Evolutionary conservation across 1,140 invertebrate species (phyloP).

Genomic region (Aphaenogaster rudis): DNA sequence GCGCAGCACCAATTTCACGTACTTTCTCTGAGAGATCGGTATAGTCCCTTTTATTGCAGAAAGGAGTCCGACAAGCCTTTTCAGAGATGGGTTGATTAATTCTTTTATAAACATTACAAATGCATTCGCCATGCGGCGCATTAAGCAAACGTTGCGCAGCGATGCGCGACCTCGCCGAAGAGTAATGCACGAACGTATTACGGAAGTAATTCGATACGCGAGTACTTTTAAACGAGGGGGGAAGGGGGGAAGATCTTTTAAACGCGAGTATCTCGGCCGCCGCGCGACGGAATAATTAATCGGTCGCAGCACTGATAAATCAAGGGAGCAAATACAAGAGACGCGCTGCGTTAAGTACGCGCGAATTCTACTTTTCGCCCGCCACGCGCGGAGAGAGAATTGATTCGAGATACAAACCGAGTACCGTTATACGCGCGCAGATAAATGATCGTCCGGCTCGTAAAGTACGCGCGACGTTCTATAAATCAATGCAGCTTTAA

Average conservation of each 20-base stretch:
- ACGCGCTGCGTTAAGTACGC: slow-evolving; percentile 33
- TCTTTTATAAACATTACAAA: slow-evolving; percentile 46
- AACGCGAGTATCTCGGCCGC: slow-evolving; percentile 6
- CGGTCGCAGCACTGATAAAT: slow-evolving; percentile 39
- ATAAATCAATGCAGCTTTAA: slow-evolving; percentile 33
- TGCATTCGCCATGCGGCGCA: neutral
- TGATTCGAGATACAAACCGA: slow-evolving; percentile 39
- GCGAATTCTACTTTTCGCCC: slow-evolving; percentile 33
- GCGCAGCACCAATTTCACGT: neutral
- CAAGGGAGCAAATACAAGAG: slow-evolving; percentile 10
- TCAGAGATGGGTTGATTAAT: slow-evolving; percentile 24
- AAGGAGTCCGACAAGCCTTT: neutral
- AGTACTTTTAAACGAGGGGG: neutral
- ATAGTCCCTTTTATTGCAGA: neutral
- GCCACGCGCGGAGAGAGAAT: neutral
- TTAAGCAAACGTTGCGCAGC: slow-evolving; percentile 43
- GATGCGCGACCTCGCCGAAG: slow-evolving; percentile 7
- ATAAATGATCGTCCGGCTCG: slow-evolving; percentile 28
- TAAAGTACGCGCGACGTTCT: slow-evolving; percentile 27
- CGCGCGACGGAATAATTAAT: slow-evolving; percentile 36
- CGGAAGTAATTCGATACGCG: slow-evolving; percentile 43
- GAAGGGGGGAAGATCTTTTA: neutral
- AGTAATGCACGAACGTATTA: slow-evolving; percentile 34
- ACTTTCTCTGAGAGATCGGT: slow-evolving; percentile 22
- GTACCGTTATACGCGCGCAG: slow-evolving; percentile 25